Conservation (phyloP, 1,140 invertebrate genomes). For the Aphis gossypii region DNA sequence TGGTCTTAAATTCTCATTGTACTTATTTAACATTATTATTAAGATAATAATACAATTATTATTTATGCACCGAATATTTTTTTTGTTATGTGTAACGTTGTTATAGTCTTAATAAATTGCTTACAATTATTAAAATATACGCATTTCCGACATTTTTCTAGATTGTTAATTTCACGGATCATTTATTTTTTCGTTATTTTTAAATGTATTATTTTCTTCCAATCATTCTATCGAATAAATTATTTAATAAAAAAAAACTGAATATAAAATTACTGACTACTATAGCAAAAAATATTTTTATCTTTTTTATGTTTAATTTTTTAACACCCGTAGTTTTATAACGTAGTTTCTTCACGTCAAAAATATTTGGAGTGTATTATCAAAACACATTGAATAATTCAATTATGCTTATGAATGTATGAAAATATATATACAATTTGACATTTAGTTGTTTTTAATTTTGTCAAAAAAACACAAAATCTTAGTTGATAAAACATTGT, state of each 20-base stretch:
- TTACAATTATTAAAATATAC: constrained; percentile 8
- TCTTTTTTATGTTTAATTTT: not conserved
- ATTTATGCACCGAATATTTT: not conserved
- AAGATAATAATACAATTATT: not conserved
- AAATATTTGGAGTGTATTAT: not conserved
- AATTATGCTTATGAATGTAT: not conserved
- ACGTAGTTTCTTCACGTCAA: not conserved
- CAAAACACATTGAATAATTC: not conserved
- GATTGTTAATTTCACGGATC: constrained; percentile 41
- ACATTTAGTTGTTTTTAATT: not conserved
- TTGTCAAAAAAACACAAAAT: not conserved
- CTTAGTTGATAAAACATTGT: not conserved
- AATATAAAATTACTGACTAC: not conserved
- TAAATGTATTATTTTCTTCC: not conserved
- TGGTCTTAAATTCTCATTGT: not conserved
- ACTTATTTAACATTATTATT: not conserved
- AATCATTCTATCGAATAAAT: not conserved
- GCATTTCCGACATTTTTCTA: not conserved
- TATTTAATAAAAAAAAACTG: not conserved
- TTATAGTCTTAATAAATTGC: not conserved
- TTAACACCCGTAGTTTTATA: not conserved
- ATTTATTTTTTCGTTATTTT: not conserved
- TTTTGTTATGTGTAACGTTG: not conserved
- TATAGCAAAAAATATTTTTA: not conserved
- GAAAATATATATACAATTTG: not conserved